A percentile compares a stretch with the other conserved stretches of the same genome.
Evolutionary conservation across 2,113 vertebrate species (phyloP).

Genomic region (Ailurus styani): DNA sequence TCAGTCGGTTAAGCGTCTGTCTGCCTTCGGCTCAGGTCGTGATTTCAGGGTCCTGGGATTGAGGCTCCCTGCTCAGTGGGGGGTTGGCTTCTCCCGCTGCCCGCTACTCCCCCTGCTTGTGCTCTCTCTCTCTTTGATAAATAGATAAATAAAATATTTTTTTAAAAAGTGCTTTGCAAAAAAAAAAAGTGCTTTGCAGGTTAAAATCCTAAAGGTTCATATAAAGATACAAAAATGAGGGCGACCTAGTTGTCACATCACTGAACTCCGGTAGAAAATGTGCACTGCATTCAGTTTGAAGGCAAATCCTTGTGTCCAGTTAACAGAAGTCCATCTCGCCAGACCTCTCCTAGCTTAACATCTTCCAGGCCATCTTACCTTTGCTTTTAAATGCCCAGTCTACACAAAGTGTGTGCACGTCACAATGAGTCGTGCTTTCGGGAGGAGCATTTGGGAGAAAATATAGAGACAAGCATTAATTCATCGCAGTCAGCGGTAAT

Average conservation of each 20-base stretch:
- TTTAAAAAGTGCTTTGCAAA: no score
- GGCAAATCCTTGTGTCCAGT: background rate
- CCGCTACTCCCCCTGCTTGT: no score
- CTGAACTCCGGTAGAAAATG: background rate
- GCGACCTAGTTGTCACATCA: background rate
- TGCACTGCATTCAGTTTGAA: background rate
- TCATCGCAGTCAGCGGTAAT: background rate
- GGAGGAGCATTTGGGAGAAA: background rate
- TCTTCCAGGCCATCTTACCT: background rate
- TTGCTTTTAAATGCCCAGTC: background rate
- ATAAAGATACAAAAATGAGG: background rate
- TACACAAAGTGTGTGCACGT: background rate
- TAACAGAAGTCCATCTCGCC: background rate
- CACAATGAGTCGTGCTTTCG: background rate
- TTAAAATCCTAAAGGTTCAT: background rate
- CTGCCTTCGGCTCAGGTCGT: no score
- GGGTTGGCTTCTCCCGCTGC: no score
- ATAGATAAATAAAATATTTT: no score
- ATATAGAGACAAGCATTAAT: background rate
- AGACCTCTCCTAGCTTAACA: background rate
- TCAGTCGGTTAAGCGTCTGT: no score
- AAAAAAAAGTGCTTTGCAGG: background rate
- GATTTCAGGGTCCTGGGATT: no score
- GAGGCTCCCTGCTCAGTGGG: no score
- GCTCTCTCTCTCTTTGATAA: no score